Evolutionary conservation across 2,113 vertebrate species (phyloP).

Genomic region (Marmota monax): DNA sequence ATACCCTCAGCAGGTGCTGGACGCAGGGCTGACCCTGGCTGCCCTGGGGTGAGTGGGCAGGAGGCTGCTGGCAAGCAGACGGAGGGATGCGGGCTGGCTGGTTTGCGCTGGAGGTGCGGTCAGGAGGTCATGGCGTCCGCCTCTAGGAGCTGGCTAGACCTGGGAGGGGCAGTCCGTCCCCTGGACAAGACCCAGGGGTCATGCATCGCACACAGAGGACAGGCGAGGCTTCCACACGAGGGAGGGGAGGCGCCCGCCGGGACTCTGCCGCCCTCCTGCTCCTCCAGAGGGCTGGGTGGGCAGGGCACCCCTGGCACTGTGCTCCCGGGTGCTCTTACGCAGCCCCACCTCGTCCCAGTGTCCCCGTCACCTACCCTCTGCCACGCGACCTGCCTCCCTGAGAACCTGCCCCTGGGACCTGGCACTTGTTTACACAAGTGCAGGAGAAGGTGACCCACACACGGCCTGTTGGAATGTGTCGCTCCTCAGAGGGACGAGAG

Average conservation of each 20-base stretch:
- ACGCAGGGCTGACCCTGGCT: not conserved
- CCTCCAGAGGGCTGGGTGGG: not conserved
- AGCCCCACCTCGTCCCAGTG: not conserved
- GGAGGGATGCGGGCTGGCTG: rapidly evolving
- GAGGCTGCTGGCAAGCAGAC: not conserved
- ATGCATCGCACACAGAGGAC: not conserved
- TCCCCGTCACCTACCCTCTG: not conserved
- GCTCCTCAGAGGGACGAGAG: not conserved
- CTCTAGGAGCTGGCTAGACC: not conserved
- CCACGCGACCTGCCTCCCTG: not conserved
- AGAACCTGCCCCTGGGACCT: not conserved
- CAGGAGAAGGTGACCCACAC: rapidly evolving
- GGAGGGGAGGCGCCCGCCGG: not conserved
- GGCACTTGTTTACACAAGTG: too few species aligned
- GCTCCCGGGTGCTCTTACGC: not conserved
- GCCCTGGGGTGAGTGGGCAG: not conserved
- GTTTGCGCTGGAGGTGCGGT: not conserved
- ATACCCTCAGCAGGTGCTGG: too few species aligned
- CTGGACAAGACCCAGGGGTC: too few species aligned
- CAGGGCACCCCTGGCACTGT: too few species aligned
- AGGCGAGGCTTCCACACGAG: rapidly evolving
- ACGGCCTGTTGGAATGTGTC: not conserved
- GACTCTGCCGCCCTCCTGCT: not conserved
- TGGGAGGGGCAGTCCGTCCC: not conserved
- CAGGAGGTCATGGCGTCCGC: too few species aligned